A percentile compares a stretch with the other conserved stretches of the same genome.
phyloP scores from a whole-genome alignment of 2,797 vertebrate species.

The Tenualosa thibaudeaui region DNA sequence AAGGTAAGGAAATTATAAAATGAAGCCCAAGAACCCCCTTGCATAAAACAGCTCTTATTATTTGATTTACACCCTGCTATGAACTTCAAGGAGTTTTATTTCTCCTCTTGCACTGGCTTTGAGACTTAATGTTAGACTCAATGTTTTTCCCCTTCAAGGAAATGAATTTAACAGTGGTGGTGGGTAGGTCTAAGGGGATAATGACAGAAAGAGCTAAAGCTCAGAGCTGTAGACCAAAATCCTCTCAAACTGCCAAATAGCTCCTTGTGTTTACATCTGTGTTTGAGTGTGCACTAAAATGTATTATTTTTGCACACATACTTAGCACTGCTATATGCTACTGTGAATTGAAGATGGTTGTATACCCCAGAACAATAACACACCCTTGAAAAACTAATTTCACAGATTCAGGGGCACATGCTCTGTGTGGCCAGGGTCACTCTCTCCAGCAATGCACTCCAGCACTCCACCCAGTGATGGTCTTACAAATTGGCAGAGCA shows the following conservation, averaged over 20 bases:
- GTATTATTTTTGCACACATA: neutral
- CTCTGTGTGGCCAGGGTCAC: neutral
- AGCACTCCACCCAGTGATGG: slow-evolving; percentile 40
- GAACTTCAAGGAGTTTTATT: slow-evolving; percentile 34
- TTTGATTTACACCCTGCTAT: slow-evolving; percentile 26
- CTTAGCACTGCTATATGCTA: neutral
- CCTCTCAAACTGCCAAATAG: neutral
- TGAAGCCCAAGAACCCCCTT: slow-evolving; percentile 15
- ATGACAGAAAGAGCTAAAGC: neutral
- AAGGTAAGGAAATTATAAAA: slow-evolving; percentile 20
- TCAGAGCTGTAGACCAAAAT: neutral
- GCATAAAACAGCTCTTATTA: slow-evolving; percentile 20
- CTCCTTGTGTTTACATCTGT: neutral
- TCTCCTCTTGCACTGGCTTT: slow-evolving; percentile 18
- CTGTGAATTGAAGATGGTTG: neutral
- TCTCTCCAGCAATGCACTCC: slow-evolving; percentile 23
- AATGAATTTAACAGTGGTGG: slow-evolving; percentile 20
- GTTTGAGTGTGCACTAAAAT: neutral
- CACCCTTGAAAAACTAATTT: neutral
- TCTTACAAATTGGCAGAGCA: slow-evolving; percentile 30
- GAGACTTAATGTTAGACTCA: slow-evolving; percentile 27
- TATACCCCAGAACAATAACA: neutral
- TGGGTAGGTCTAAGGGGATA: no score
- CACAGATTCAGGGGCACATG: neutral
- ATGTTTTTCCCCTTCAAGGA: neutral